These are phyloP conservation scores for Cydia splendana DNA, from an alignment of 1,140 invertebrate genomes.

Conservation along the genomic window DNA sequence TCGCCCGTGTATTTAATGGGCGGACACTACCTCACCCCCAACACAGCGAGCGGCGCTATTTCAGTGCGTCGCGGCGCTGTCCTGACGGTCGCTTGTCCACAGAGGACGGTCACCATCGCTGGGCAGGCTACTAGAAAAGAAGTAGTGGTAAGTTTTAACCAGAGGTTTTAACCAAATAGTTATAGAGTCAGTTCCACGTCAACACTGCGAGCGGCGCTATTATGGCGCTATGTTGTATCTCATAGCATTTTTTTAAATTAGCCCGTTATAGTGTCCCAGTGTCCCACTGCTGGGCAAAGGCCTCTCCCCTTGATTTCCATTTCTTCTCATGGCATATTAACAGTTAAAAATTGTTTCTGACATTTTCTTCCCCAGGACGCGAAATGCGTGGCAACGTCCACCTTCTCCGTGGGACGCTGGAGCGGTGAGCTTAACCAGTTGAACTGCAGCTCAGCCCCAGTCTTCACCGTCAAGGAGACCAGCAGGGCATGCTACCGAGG, in stretches of 20 bases:
- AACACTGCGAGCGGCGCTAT: neutral
- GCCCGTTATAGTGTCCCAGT: too few relatives aligned
- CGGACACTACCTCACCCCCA: constrained; percentile 48
- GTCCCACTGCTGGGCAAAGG: too few relatives aligned
- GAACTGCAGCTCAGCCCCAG: constrained; percentile 48
- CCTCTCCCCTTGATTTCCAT: too few relatives aligned
- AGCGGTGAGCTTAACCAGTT: constrained; percentile 53
- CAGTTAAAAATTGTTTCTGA: too few relatives aligned
- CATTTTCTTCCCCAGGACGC: constrained; percentile 45
- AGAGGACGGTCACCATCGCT: constrained; percentile 49
- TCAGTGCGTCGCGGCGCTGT: constrained; percentile 48
- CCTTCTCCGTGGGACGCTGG: constrained; percentile 47
- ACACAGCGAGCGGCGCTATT: constrained; percentile 42
- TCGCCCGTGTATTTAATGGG: constrained; percentile 56
- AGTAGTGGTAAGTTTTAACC: constrained; percentile 42
- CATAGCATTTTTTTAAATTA: too few relatives aligned
- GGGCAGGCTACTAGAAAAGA: constrained; percentile 46
- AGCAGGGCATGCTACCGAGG: constrained; percentile 40
- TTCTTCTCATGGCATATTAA: too few relatives aligned
- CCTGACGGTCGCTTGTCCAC: constrained; percentile 53
- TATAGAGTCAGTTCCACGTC: too few relatives aligned
- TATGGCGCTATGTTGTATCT: too few relatives aligned
- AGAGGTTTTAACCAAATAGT: constrained; percentile 4
- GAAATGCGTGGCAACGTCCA: constrained; percentile 50
- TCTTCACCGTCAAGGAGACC: constrained; percentile 45